A percentile compares a stretch with the other conserved stretches of the same genome.
These are phyloP conservation scores for Heliconius congener DNA, from an alignment of 1,140 invertebrate genomes.

Conservation along the genomic window DNA sequence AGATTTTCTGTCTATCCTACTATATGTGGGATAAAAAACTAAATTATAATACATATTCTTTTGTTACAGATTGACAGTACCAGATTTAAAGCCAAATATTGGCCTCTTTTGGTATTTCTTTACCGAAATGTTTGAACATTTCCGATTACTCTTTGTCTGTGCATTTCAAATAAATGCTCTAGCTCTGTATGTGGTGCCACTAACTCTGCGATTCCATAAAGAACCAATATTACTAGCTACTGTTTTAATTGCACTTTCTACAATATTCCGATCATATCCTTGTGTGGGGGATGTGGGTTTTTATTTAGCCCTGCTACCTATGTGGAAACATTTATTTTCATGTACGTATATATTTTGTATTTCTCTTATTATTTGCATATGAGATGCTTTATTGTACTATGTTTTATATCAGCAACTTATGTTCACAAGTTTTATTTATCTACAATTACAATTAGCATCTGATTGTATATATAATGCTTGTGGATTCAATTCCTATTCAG, in stretches of 20 bases:
- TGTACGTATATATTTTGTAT: conserved; percentile 84
- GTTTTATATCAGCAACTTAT: too few species aligned
- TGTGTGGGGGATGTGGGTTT: conserved; percentile 97
- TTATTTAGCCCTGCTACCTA: conserved; percentile 93
- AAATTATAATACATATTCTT: background rate
- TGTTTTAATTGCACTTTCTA: conserved; percentile 90
- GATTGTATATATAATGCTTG: too few species aligned
- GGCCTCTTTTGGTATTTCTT: conserved; percentile 99
- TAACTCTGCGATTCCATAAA: conserved; percentile 91
- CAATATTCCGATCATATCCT: conserved; percentile 98
- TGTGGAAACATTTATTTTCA: conserved; percentile 94
- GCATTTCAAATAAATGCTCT: conserved; percentile 98
- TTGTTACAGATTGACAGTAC: conserved; percentile 88
- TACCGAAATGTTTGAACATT: conserved; percentile 99
- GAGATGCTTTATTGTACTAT: too few species aligned
- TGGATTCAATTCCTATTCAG: too few species aligned
- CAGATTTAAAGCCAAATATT: conserved; percentile 97
- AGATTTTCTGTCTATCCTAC: too few species aligned
- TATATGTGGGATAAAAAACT: background rate
- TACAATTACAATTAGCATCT: too few species aligned
- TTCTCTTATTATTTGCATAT: too few species aligned
- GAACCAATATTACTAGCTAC: conserved; percentile 94
- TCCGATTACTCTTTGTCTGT: conserved; percentile 95
- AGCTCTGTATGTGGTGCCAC: conserved; percentile 93
- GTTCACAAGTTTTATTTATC: too few species aligned